Evolutionary conservation across 2,797 vertebrate species (phyloP).

Genomic region (Sebastes itinus): DNA sequence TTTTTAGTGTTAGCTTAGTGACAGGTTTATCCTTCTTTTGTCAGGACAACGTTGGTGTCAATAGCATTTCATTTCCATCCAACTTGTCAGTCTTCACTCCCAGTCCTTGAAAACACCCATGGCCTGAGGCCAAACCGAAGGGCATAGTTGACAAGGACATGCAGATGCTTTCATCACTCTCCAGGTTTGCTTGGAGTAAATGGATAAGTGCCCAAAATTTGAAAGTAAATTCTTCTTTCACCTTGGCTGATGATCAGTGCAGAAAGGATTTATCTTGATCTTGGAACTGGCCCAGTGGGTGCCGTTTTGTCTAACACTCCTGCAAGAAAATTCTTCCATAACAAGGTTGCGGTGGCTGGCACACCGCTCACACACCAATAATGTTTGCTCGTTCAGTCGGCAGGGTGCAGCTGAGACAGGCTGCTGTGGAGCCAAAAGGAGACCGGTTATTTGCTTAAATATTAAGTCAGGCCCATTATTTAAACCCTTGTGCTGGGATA

Average conservation of each 20-base stretch:
- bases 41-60: background rate
- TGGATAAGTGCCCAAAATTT: slow-evolving; percentile 18
- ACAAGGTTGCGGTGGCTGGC: slow-evolving; percentile 22
- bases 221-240: slow-evolving; percentile 28
- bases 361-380: slow-evolving; percentile 24
- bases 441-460: slow-evolving; percentile 14
- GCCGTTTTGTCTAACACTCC: slow-evolving; percentile 19
- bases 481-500: background rate
- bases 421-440: slow-evolving; percentile 8
- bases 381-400: slow-evolving; percentile 14
- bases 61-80: slow-evolving; percentile 4
- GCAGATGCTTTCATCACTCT: slow-evolving; percentile 6
- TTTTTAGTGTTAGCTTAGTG: background rate
- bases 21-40: background rate
- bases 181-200: background rate
- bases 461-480: slow-evolving; percentile 20
- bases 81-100: slow-evolving; percentile 9
- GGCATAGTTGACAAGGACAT: slow-evolving; percentile 14
- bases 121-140: slow-evolving; percentile 23
- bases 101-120: slow-evolving; percentile 13
- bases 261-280: slow-evolving; percentile 12
- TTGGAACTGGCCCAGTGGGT: slow-evolving; percentile 25
- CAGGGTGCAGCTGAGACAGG: slow-evolving; percentile 15
- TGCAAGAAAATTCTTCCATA: slow-evolving; percentile 10
- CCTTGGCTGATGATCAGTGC: background rate